A percentile compares a stretch with the other conserved stretches of the same genome.
phyloP scores from a whole-genome alignment of 2,888 invertebrate species.

The Phyllotreta cruciferae region DNA sequence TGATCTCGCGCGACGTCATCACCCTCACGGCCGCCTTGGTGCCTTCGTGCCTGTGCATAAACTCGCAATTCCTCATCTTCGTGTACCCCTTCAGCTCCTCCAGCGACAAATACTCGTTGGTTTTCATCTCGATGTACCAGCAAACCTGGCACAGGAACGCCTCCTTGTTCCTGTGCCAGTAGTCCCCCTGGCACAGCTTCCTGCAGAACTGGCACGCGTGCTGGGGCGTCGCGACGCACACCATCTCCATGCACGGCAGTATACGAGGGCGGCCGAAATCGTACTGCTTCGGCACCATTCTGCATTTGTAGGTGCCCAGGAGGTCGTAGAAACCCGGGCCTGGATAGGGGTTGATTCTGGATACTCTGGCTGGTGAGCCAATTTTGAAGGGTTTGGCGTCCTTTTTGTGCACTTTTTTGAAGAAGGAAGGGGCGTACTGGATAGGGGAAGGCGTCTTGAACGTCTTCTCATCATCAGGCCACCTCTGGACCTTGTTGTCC shows the following conservation, averaged over 20 bases:
- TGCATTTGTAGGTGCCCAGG: slow-evolving; percentile 3
- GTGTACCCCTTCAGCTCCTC: slow-evolving; percentile 47
- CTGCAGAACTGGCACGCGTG: slow-evolving; percentile 60
- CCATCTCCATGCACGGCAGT: slow-evolving; percentile 58
- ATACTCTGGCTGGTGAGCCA: slow-evolving; percentile 30
- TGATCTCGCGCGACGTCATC: slow-evolving; percentile 47
- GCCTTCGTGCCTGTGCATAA: slow-evolving; percentile 57
- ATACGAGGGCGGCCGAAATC: slow-evolving; percentile 54
- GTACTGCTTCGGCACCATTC: slow-evolving; percentile 14
- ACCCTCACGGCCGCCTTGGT: slow-evolving; percentile 53
- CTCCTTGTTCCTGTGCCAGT: slow-evolving; percentile 59
- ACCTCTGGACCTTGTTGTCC: slow-evolving; percentile 48
- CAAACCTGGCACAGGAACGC: slow-evolving; percentile 59
- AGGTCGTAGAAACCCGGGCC: slow-evolving; percentile 45
- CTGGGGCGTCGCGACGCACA: slow-evolving; percentile 57
- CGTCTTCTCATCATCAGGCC: slow-evolving; percentile 43
- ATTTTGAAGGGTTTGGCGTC: slow-evolving; percentile 46
- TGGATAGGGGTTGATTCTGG: slow-evolving; percentile 44
- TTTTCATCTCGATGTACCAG: slow-evolving; percentile 56
- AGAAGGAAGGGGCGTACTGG: slow-evolving; percentile 44
- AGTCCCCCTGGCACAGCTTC: slow-evolving; percentile 59
- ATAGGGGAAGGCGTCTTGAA: slow-evolving; percentile 52
- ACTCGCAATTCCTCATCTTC: slow-evolving; percentile 58
- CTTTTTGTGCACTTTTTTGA: slow-evolving; percentile 26
- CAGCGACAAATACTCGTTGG: slow-evolving; percentile 48